Percentiles rank a stretch among this genome's conserved stretches.
phyloP scores from a whole-genome alignment of 37 sponge, comb jelly and placozoan genomes.

The Spongilla lacustris region DNA sequence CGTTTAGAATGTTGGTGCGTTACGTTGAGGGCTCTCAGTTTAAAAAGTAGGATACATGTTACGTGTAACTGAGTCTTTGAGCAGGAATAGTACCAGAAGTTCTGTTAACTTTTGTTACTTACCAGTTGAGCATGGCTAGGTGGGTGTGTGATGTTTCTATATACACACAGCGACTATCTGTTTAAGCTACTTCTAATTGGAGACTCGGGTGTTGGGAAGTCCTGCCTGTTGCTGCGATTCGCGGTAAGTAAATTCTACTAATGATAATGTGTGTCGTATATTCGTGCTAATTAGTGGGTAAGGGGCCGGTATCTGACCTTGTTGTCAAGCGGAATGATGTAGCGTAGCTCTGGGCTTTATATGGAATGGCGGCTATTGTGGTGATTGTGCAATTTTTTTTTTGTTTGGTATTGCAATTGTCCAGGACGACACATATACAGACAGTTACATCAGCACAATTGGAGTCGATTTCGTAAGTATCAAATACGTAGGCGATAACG shows the following conservation, averaged over 20 bases:
- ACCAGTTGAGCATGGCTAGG: background rate
- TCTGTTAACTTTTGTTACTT: background rate
- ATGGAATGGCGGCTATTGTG: background rate
- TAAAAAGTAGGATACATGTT: background rate
- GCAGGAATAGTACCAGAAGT: background rate
- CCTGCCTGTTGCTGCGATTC: constrained; percentile 96
- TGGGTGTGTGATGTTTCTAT: background rate
- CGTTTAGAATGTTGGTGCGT: background rate
- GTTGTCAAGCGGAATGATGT: background rate
- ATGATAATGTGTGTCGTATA: background rate
- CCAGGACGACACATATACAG: constrained; percentile 98
- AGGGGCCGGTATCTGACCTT: too few relatives aligned
- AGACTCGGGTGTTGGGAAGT: constrained; percentile 99
- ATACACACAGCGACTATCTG: constrained; percentile 83
- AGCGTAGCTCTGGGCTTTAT: background rate
- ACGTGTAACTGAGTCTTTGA: too few relatives aligned
- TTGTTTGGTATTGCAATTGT: background rate
- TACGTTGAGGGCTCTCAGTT: background rate
- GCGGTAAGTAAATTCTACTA: constrained; percentile 67
- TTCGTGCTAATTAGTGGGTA: too few relatives aligned
- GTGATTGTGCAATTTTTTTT: background rate
- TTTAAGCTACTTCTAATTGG: constrained; percentile 98
- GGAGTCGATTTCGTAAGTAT: constrained; percentile 99
- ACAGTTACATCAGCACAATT: constrained; percentile 97
- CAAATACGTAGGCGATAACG: background rate